Evolutionary conservation across 2,797 vertebrate species (phyloP), one percentile per base, ranked within the genome.

Genomic region (Sebastes steindachneri): DNA sequence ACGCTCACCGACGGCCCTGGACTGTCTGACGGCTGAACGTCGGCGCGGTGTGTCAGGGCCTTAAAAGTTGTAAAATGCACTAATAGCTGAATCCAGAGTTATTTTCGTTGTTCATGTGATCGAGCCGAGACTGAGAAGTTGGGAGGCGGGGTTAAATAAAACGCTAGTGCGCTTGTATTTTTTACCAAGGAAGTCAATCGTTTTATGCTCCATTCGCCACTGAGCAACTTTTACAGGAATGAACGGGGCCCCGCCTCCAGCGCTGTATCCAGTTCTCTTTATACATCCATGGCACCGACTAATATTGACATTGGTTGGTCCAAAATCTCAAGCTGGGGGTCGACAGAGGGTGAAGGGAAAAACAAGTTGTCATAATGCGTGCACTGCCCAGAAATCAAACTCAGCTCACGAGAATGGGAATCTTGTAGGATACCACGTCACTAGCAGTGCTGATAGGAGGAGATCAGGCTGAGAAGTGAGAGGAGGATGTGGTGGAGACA

Each of bases 401-500:
- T 96, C 94, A 88, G 94, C 96, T 97, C 95, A 92, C 97, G 96
- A 97, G 96, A 97, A 97, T 96, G 95, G 96, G 96, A 97, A 95
- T 97, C 95, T 97, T 96, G 95, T 95, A 96, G 97, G 96, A 97
- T 97, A 96, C 95, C 95, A 96, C 94, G 95, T 95, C 95, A 96
- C 95, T 89, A 95, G 94, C 95, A 93, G 95, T 94, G 95, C 95
- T 1, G 1, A 26, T 5, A 7, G 41, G 3, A 53, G 21, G n/a
- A 60, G 57, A 60, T 31, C 15, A 59, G 41, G 10, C 51, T 75
- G 33, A 60, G 60, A 72, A 75, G 8, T 23, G 54, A 54, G 74
- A 68, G 65, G 26, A 58, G 65, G 26, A 58, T 35, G 29, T 58
- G 57, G 48, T 17, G 19, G 62, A 63, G 58, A 37, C 54, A 62